These are phyloP conservation scores for Blennius ocellaris DNA, from an alignment of 2,113 vertebrate species.

Conservation along the genomic window DNA sequence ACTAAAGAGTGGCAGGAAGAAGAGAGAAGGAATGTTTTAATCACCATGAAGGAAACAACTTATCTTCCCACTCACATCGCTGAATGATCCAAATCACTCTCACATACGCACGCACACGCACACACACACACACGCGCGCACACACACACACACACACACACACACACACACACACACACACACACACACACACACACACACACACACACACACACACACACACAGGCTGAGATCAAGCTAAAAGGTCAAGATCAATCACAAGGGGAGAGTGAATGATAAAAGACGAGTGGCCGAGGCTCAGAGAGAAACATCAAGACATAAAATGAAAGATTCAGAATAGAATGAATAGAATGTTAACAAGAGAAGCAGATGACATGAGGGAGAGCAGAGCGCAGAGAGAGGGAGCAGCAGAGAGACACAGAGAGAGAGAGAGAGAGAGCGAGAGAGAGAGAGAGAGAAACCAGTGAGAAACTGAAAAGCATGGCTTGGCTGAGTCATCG, in stretches of 20 bases:
- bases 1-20: constrained; percentile 45
- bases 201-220: constrained; percentile 16
- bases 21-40: constrained; percentile 72
- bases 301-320: constrained; percentile 18
- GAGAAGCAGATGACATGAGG: constrained; percentile 41
- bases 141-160: background rate
- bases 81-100: constrained; percentile 39
- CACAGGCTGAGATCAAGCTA: constrained; percentile 7
- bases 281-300: background rate
- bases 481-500: constrained; percentile 73
- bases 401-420: background rate
- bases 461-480: no score
- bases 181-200: constrained; percentile 24
- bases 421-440: constrained; percentile 9
- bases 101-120: constrained; percentile 32
- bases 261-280: background rate
- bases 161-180: constrained; percentile 25
- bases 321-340: constrained; percentile 38
- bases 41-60: constrained; percentile 65
- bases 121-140: constrained; percentile 22
- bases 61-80: constrained; percentile 74
- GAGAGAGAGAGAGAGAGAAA: constrained; percentile 50
- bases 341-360: constrained; percentile 59
- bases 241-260: constrained; percentile 42
- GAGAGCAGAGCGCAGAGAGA: constrained; percentile 12